phyloP scores from a whole-genome alignment of 2,888 invertebrate genomes.

The Patella ulyssiponensis region DNA sequence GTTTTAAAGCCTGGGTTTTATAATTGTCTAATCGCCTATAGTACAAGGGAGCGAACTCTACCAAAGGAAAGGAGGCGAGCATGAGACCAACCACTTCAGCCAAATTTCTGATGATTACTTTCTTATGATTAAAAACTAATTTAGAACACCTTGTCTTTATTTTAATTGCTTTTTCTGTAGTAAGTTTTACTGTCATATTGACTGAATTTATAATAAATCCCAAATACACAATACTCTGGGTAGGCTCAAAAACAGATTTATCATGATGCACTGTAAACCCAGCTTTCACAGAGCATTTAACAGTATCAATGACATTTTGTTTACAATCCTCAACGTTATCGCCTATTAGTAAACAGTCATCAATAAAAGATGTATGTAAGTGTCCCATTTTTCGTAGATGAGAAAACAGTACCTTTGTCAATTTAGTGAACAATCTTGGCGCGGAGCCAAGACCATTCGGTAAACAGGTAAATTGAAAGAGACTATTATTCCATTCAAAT shows the following conservation, averaged over 20 bases:
- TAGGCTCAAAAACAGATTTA: conserved; percentile 8
- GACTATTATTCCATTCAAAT: not conserved
- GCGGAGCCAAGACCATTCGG: conserved; percentile 15
- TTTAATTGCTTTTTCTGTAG: no score
- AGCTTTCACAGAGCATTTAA: not conserved
- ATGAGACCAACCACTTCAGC: no score
- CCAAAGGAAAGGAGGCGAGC: no score
- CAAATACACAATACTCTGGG: conserved; percentile 10
- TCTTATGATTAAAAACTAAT: no score
- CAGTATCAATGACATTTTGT: not conserved
- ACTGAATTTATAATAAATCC: conserved; percentile 14
- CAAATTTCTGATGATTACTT: no score
- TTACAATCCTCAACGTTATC: conserved; percentile 14
- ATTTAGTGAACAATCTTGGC: not conserved
- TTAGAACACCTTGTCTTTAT: no score
- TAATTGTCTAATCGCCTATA: no score
- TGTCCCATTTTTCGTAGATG: conserved; percentile 18
- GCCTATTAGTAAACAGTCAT: conserved; percentile 21
- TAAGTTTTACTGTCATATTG: conserved; percentile 4
- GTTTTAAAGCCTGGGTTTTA: not conserved
- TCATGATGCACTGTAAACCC: conserved; percentile 15
- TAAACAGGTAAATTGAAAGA: conserved; percentile 13
- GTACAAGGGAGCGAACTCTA: no score
- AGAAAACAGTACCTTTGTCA: conserved; percentile 13
- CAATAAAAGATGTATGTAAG: not conserved